phyloP scores from a whole-genome alignment of 92 coral and sea anemone genomes.

The Pocillopora meandrina region DNA sequence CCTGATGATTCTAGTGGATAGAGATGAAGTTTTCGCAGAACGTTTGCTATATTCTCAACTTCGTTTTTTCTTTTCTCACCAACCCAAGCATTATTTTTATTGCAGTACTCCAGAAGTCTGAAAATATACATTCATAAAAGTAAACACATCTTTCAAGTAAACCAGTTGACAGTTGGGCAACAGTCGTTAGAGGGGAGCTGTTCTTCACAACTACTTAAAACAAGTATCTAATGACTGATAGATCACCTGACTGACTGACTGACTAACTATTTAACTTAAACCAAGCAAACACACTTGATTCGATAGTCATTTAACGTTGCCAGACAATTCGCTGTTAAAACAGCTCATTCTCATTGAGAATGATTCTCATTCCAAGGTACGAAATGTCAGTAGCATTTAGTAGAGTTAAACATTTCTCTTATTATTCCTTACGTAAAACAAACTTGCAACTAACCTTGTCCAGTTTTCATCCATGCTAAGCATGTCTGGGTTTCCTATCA shows the following conservation, averaged over 20 bases:
- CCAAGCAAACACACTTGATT: too few relatives aligned
- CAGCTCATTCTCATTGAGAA: too few relatives aligned
- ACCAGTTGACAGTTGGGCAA: neutral
- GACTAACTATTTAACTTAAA: too few relatives aligned
- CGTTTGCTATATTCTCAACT: constrained; percentile 39
- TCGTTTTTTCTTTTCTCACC: constrained; percentile 29
- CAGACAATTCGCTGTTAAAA: too few relatives aligned
- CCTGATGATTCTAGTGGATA: constrained; percentile 20
- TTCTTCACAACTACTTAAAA: too few relatives aligned
- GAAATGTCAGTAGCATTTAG: too few relatives aligned
- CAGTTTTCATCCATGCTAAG: constrained; percentile 33
- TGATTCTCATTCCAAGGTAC: too few relatives aligned
- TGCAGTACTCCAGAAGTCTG: constrained; percentile 64
- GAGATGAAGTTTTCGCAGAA: constrained; percentile 39
- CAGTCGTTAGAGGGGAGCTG: too few relatives aligned
- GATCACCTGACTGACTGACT: too few relatives aligned
- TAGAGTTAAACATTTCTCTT: too few relatives aligned
- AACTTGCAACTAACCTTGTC: neutral
- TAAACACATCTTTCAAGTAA: neutral
- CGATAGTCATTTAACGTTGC: too few relatives aligned
- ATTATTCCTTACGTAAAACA: neutral
- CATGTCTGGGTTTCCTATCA: constrained; percentile 70
- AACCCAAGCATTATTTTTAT: constrained; percentile 40
- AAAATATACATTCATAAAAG: neutral
- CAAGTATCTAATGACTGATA: too few relatives aligned